Percentiles rank a stretch among this genome's conserved stretches.
Conservation (phyloP, 2,113 vertebrate species). For the Nothocercus julius region DNA sequence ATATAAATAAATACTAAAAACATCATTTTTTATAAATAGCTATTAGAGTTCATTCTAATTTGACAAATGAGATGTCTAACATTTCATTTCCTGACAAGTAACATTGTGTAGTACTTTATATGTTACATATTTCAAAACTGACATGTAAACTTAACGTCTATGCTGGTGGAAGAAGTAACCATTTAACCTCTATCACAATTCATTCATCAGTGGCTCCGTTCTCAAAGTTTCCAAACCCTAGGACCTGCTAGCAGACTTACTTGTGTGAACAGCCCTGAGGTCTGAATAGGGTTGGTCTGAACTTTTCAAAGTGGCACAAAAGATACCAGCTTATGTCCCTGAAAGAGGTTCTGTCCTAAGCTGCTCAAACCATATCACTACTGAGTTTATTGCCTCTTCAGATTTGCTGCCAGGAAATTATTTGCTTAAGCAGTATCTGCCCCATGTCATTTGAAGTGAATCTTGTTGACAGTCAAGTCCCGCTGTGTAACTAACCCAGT, state of each 20-base stretch:
- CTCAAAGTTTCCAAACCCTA: neutral
- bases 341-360: neutral
- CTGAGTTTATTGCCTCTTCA: neutral
- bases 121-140: neutral
- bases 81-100: constrained; percentile 44
- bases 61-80: constrained; percentile 46
- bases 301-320: neutral
- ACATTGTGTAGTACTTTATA: neutral
- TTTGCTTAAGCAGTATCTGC: constrained; percentile 16
- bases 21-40: constrained; percentile 47
- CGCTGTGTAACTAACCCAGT: neutral
- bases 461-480: neutral
- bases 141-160: neutral
- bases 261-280: neutral
- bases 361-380: neutral
- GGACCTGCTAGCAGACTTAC: neutral
- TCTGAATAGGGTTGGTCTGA: neutral
- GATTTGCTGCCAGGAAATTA: neutral
- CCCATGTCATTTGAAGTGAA: neutral
- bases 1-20: constrained; percentile 37
- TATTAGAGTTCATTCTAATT: constrained; percentile 19
- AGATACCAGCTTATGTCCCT: neutral
- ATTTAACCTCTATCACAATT: neutral
- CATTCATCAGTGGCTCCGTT: neutral
- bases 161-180: neutral